Evolutionary conservation across 2,797 vertebrate genomes (phyloP), one percentile per base, ranked within the genome.

Genomic region (Enteromius trimaculatus): DNA sequence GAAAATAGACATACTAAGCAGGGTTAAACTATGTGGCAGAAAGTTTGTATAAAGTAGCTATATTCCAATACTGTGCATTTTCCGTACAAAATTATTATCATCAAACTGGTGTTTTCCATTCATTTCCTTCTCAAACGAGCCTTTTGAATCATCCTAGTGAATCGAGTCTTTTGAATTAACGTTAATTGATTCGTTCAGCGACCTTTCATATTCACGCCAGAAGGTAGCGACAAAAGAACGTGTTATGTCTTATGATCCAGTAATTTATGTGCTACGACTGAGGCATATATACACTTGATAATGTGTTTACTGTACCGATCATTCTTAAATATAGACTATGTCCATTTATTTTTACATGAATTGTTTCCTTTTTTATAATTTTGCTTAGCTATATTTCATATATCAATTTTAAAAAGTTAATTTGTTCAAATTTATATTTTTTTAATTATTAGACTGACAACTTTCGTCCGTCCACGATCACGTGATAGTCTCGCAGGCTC

Each of bases 401-500:
- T 74, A 19, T 34, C 0, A 8, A 53, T n/a, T 21, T 14, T 1
- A 11, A 34, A 49, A 29, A 6, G 4, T 6, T 0, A 3, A 34
- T 34, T 34, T 11, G 0, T 13, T 31, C 0, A 6, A 16, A 3
- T 51, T 14, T 47, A 51, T 34, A 6, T 11, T 6, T 7, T 7
- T 74, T 53, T 3, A 4, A 53, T 21, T 34, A n/a, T 53, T 34
- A 31, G 19, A 51, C 10, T 17, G 29, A 31, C 11, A 31, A 31
- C 17, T 6, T 13, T 69, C 23, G 8, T 2, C 42, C 69, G 44
- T 10, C 9, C n/a, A 17, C 4, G 14, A 17, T 76, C 74, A 58
- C 74, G 74, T 26, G 72, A 13, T 39, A 37, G 1, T 29, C 13
- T 39, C n/a, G 53, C 16, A 7, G 37, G 47, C 17, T 51, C 77